phyloP scores from a whole-genome alignment of 2,797 vertebrate genomes.

The Benthosema pterotum region DNA sequence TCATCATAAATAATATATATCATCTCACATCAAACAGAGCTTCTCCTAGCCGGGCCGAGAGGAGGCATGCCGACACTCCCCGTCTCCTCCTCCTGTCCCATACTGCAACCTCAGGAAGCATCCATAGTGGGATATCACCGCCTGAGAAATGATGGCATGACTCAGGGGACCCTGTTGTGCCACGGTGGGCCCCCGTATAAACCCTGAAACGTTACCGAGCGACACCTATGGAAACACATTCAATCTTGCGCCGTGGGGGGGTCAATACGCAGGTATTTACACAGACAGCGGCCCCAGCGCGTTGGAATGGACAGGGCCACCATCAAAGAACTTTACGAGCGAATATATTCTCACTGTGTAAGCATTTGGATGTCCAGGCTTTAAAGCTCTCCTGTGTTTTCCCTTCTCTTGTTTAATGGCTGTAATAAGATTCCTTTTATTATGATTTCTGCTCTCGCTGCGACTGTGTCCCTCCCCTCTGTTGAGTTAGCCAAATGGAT shows the following conservation, averaged over 20 bases:
- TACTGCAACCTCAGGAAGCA: conserved; percentile 51
- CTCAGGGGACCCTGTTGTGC: conserved; percentile 51
- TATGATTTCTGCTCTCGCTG: conserved; percentile 65
- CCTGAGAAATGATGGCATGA: conserved; percentile 55
- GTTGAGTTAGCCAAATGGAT: conserved; percentile 29
- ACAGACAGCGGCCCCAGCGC: conserved; percentile 63
- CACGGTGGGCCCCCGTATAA: conserved; percentile 57
- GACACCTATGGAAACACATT: conserved; percentile 78
- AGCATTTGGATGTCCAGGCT: conserved; percentile 67
- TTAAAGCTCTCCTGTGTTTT: conserved; percentile 65
- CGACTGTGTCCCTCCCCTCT: conserved; percentile 37
- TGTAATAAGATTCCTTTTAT: conserved; percentile 76
- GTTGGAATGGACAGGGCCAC: conserved; percentile 73
- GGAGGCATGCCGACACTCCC: background rate
- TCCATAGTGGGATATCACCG: conserved; percentile 35
- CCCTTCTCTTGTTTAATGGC: conserved; percentile 71
- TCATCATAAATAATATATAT: conserved; percentile 66
- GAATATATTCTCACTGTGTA: conserved; percentile 73
- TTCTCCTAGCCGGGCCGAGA: conserved; percentile 50
- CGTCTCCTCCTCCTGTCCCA: conserved; percentile 20
- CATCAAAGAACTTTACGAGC: conserved; percentile 79
- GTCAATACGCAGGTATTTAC: conserved; percentile 73
- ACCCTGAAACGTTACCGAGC: conserved; percentile 56
- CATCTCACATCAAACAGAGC: conserved; percentile 68
- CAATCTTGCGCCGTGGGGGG: conserved; percentile 68